Evolutionary conservation across 2,888 invertebrate genomes (phyloP).

Genomic region (Sipha maydis): DNA sequence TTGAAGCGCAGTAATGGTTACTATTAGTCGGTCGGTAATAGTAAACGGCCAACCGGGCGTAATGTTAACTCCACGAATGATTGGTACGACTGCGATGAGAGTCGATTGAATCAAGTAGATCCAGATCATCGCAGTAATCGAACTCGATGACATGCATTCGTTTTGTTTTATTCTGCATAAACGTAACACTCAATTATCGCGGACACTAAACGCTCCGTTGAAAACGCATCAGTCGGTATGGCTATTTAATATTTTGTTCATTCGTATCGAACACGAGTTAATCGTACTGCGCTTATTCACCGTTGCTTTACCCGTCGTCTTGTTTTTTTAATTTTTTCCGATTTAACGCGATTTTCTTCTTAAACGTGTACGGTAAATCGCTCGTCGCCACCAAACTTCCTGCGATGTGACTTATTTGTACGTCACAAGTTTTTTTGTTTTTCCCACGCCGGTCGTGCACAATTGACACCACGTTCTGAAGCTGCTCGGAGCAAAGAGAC

Average conservation of each 20-base stretch:
- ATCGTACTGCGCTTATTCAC: too few species aligned
- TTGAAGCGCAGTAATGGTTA: not conserved
- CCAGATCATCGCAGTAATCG: not conserved
- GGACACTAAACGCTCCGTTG: too few species aligned
- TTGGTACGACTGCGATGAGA: not conserved
- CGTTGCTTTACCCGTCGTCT: too few species aligned
- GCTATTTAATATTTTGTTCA: too few species aligned
- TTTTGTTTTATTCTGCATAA: too few species aligned
- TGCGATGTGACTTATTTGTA: not conserved
- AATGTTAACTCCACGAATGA: not conserved
- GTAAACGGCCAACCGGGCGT: not conserved
- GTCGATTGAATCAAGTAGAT: not conserved
- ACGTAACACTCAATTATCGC: too few species aligned
- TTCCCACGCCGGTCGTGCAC: not conserved
- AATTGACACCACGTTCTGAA: conserved; percentile 10
- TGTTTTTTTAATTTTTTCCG: too few species aligned
- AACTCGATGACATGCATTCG: not conserved
- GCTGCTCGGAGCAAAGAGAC: not conserved
- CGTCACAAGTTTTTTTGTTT: conserved; percentile 21
- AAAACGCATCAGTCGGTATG: too few species aligned
- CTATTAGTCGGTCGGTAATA: not conserved
- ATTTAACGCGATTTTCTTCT: too few species aligned
- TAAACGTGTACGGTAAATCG: too few species aligned
- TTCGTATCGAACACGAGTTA: too few species aligned
- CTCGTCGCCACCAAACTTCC: not conserved